Evolutionary conservation across 2,113 vertebrate species (phyloP).

Genomic region (Semicossyphus pulcher): DNA sequence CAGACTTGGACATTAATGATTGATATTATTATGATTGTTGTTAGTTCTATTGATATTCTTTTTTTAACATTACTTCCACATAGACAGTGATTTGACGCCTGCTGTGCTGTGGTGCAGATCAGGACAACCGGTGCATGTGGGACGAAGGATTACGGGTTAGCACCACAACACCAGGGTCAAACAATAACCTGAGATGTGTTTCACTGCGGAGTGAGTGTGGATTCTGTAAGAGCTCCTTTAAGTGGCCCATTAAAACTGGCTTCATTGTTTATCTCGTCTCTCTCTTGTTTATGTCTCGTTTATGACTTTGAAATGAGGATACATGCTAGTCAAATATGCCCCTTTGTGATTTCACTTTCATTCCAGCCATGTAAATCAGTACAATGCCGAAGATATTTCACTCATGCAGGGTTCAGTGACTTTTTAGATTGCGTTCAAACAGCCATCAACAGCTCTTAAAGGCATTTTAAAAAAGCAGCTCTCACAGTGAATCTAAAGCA

Average conservation of each 20-base stretch:
- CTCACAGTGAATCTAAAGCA: not conserved
- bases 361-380: not conserved
- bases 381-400: not conserved
- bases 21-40: constrained; percentile 75
- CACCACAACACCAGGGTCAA: constrained; percentile 44
- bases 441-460: not conserved
- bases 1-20: constrained; percentile 71
- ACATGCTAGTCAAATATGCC: not conserved
- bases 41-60: constrained; percentile 79
- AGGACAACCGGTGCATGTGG: constrained; percentile 47
- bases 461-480: constrained; percentile 29
- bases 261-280: constrained; percentile 70
- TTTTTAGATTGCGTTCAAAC: not conserved
- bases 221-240: constrained; percentile 74
- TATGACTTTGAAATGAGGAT: not conserved
- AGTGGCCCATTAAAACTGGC: constrained; percentile 80
- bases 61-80: constrained; percentile 76
- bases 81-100: constrained; percentile 72
- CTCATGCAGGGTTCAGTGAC: not conserved
- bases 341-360: not conserved
- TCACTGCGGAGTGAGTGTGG: constrained; percentile 73
- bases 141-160: constrained; percentile 34
- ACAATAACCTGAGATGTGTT: constrained; percentile 64
- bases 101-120: constrained; percentile 67
- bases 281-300: constrained; percentile 35